Evolutionary conservation across 2,888 invertebrate species (phyloP).

Genomic region (Esperia sulphurella): DNA sequence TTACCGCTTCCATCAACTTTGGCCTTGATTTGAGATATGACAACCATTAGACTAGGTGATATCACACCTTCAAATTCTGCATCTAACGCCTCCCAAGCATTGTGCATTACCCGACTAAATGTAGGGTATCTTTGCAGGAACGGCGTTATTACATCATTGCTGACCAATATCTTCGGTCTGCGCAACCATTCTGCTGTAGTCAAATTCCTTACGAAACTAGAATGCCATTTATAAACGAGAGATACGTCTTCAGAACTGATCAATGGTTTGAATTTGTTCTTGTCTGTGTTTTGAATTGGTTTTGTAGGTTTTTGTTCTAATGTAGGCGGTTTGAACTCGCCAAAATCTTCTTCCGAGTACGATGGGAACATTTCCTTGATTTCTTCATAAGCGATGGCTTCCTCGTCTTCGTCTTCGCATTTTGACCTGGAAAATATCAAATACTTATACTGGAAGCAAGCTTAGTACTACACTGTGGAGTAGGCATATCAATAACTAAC

Average conservation of each 20-base stretch:
- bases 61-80: slow-evolving; percentile 74
- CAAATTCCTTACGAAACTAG: slow-evolving; percentile 76
- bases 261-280: slow-evolving; percentile 39
- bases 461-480: no score
- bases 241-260: slow-evolving; percentile 77
- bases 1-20: slow-evolving; percentile 68
- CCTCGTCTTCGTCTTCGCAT: slow-evolving; percentile 84
- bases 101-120: slow-evolving; percentile 76
- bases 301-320: slow-evolving; percentile 71
- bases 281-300: slow-evolving; percentile 29
- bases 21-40: slow-evolving; percentile 73
- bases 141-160: slow-evolving; percentile 60
- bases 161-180: slow-evolving; percentile 61
- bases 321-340: slow-evolving; percentile 78
- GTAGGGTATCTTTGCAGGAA: slow-evolving; percentile 80
- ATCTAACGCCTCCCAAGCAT: slow-evolving; percentile 72
- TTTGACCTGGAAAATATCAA: slow-evolving; percentile 65
- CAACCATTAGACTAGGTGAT: slow-evolving; percentile 78
- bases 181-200: slow-evolving; percentile 81
- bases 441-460: not conserved
- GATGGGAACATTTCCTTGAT: slow-evolving; percentile 85
- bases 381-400: slow-evolving; percentile 81
- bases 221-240: slow-evolving; percentile 81
- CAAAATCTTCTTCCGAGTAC: slow-evolving; percentile 83
- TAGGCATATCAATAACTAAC: no score